Conservation (phyloP, 2,888 invertebrate genomes). For the Apamea sordens region DNA sequence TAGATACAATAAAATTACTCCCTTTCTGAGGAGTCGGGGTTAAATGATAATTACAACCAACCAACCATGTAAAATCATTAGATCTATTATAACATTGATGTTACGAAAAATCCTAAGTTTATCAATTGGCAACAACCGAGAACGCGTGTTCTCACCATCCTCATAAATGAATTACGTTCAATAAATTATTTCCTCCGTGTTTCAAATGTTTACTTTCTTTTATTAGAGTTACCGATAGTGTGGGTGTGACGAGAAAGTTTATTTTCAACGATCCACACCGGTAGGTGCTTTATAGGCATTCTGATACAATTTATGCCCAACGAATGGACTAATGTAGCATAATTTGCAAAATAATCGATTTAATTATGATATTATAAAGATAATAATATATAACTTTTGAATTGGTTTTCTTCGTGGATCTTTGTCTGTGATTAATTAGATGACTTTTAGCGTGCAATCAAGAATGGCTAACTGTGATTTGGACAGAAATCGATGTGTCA, state of each 20-base stretch:
- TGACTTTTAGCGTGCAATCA: slow-evolving; percentile 14
- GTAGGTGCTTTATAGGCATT: slow-evolving; percentile 62
- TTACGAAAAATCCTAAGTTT: neutral
- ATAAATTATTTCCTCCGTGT: slow-evolving; percentile 72
- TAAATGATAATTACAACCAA: neutral
- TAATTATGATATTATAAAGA: slow-evolving; percentile 35
- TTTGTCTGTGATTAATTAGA: slow-evolving; percentile 34
- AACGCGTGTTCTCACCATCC: slow-evolving; percentile 62
- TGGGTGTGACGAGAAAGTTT: slow-evolving; percentile 71
- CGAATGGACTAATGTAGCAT: slow-evolving; percentile 50
- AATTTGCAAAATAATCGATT: slow-evolving; percentile 62
- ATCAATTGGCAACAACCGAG: slow-evolving; percentile 22
- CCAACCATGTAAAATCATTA: neutral
- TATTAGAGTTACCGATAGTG: slow-evolving; percentile 72
- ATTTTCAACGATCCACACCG: slow-evolving; percentile 62
- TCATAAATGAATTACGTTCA: slow-evolving; percentile 70
- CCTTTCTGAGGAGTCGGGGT: neutral
- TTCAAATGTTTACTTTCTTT: slow-evolving; percentile 75
- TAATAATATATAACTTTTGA: slow-evolving; percentile 18
- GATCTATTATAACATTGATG: neutral
- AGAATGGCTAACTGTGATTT: slow-evolving; percentile 22
- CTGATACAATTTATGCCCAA: slow-evolving; percentile 61
- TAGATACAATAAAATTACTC: neutral
- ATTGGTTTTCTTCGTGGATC: slow-evolving; percentile 28
- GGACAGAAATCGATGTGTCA: neutral